phyloP scores from a whole-genome alignment of 1,140 invertebrate species.

The Steinernema khuongi region DNA sequence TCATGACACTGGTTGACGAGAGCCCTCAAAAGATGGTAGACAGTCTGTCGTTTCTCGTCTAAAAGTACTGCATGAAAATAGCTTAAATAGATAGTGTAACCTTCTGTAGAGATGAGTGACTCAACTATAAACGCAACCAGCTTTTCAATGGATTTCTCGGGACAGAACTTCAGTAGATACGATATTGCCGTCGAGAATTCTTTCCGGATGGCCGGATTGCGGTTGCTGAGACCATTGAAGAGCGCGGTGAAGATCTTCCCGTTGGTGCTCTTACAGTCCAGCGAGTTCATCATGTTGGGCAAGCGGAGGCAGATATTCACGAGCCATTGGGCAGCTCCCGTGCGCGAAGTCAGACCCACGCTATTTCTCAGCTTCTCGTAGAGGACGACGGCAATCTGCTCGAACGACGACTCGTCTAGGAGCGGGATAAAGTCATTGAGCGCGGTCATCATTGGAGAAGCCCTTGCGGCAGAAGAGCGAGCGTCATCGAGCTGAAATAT shows the following conservation, averaged over 20 bases:
- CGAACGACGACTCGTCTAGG: constrained; percentile 4
- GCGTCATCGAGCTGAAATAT: constrained; percentile 68
- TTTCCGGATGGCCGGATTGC: constrained; percentile 75
- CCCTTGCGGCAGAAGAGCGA: constrained; percentile 71
- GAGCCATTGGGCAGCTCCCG: constrained; percentile 35
- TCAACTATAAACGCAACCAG: not conserved
- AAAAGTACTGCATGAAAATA: not conserved
- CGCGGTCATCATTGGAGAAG: constrained; percentile 79
- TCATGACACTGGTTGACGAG: constrained; percentile 4
- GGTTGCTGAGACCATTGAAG: constrained; percentile 73
- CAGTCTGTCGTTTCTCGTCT: not conserved
- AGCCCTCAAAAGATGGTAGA: not conserved
- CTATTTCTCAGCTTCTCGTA: constrained; percentile 22
- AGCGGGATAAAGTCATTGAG: constrained; percentile 63
- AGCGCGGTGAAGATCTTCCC: constrained; percentile 72
- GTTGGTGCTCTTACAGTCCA: constrained; percentile 16
- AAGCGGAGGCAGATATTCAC: constrained; percentile 26
- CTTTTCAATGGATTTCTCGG: not conserved
- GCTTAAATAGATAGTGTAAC: not conserved
- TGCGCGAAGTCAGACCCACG: constrained; percentile 28
- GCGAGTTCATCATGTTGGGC: constrained; percentile 26
- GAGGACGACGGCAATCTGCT: not conserved
- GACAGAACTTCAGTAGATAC: constrained; percentile 67
- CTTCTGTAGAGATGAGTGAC: constrained; percentile 1
- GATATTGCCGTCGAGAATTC: constrained; percentile 76